Evolutionary conservation across 1,140 invertebrate genomes (phyloP), one percentile per base, ranked within the genome.

Genomic region (Drosophila ogumai): DNA sequence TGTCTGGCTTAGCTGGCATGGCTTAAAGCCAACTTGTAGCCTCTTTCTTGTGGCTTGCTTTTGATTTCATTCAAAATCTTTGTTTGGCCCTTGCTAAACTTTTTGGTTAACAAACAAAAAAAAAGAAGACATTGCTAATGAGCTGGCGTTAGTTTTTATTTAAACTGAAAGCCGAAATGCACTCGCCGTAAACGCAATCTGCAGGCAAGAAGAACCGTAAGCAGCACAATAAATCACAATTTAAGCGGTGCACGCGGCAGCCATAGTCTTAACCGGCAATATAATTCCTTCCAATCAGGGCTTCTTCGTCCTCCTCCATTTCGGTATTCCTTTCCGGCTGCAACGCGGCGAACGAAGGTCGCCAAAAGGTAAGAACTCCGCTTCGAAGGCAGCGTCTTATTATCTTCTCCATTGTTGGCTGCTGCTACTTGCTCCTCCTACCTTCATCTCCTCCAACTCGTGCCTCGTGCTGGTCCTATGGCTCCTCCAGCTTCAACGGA

Each of bases 211-310:
- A 25, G 46, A 49, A 52, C 63, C 50, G 58, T 69, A 79, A 88
- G 63, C 73, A 69, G 59, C 76, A 73, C 60, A 67, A 90, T 90
- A 88, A 88, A 85, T 90, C 85, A 90, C 74, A 88, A 81, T 82
- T 85, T 90, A 90, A 79, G 54, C 63, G 60, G 60, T 57, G 47
- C 47, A 25, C 66, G 61, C 67, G 58, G 52, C 41, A 47, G 31
- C 22, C 36, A 65, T 58, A 41, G 55, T 68, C 69, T 82, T 32
- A 54, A 9, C 52, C 31, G 71, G 79, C 72, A 63, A 82, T 79
- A 88, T 88, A 84, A 87, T 87, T 88, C 82, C 82, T 88, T 87
- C 73, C 80, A 84, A 87, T 88, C 80, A 84, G 76, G 57, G 71
- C 75, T 65, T 49, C 63, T 56, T 56, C 52, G 52, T 56, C 56